Base-by-base conservation (phyloP, 2,888 invertebrate genomes). In the Rotaria socialis region DNA sequence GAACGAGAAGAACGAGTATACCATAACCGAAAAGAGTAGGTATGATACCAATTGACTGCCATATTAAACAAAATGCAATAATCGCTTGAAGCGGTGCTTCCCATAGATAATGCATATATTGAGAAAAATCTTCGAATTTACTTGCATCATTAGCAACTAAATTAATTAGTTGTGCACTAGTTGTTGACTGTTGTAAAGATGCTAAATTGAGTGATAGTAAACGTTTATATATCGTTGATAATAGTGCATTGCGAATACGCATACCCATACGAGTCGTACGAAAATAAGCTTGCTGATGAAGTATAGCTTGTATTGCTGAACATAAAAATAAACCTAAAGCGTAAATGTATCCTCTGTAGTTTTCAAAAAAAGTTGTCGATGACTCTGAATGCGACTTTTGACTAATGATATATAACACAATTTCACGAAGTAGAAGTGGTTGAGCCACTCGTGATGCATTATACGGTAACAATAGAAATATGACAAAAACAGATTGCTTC, bases 211-310 rank as follows among this genome's bases (percentile, higher is more conserved):
- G 10, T 24, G 80, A 80, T 24, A 80, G n/a, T 80, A 80, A 80
- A n/a, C 47, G 80, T 47, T 47, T 22, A n/a, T 80, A 80, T 47
- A 80, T 80, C 2, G 47, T 80, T 47, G 80, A 47, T 24, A 47
- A 80, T 24, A 80, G 24, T 14, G 47, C 47, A 47, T 47, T 80
- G 47, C 80, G 80, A 47, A 80, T 47, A 47, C 80, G 80, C 80
- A 80, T 80, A n/a, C 80, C 80, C 80, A 80, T 47, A 47, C 80
- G 80, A 11, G 80, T 80, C 2, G 80, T 80, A 24, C 80, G 80
- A 80, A 80, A 80, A 80, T 80, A 80, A 47, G 80, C 80, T 47
- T 80, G 80, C 35, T 80, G 80, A 80, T 80, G 80, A n/a, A 80
- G 24, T n/a, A 80, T 47, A 22, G 80, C 80, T 47, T 80, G 80